Percentiles rank a stretch among this genome's conserved stretches.
Conservation (phyloP, 1,140 invertebrate species). For the Anoplolepis gracilipes region DNA sequence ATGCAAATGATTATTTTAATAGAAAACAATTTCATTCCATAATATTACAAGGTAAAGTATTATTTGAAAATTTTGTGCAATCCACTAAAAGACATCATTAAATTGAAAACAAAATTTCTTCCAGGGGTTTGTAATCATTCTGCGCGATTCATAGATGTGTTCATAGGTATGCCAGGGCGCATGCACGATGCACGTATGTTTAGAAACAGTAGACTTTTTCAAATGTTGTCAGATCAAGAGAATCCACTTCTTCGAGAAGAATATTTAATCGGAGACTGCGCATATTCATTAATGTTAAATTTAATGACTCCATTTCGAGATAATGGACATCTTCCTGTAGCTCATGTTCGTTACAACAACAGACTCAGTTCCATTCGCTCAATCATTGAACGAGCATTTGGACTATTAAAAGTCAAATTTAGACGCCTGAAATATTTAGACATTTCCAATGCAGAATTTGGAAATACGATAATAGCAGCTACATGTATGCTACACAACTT, state of each 20-base stretch:
- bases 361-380: constrained; percentile 10
- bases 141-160: neutral
- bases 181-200: constrained; percentile 7
- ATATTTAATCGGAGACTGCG: neutral
- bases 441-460: neutral
- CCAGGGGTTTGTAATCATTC: neutral
- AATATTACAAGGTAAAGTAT: neutral
- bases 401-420: neutral
- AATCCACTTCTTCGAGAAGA: neutral
- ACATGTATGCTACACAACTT: constrained; percentile 13
- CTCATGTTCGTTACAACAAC: neutral
- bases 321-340: constrained; percentile 1
- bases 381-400: neutral
- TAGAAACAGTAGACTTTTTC: neutral
- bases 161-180: neutral
- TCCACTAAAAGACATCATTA: neutral
- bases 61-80: neutral
- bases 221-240: neutral
- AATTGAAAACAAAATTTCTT: neutral
- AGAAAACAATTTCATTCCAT: constrained; percentile 27
- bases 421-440: neutral
- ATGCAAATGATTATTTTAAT: constrained; percentile 28
- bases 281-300: neutral
- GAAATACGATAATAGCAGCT: neutral
- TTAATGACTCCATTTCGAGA: constrained; percentile 3